Evolutionary conservation across 2,888 invertebrate genomes (phyloP).

Genomic region (Ormyrus labotus): DNA sequence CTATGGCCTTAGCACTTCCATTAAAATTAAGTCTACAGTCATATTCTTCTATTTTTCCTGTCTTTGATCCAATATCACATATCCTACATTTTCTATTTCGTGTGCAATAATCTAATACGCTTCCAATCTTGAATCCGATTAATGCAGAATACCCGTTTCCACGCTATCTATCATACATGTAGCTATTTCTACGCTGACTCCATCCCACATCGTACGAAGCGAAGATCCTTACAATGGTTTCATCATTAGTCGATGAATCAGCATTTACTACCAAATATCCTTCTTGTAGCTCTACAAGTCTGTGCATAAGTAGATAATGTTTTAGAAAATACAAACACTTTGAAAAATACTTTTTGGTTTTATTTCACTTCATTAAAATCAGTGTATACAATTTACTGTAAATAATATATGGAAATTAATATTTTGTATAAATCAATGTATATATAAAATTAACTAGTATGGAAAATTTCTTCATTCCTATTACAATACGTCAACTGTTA

Average conservation of each 20-base stretch:
- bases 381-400: not conserved
- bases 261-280: slow-evolving; percentile 20
- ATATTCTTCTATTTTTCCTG: too few relatives aligned
- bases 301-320: not conserved
- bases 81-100: too few relatives aligned
- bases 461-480: not conserved
- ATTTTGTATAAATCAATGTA: not conserved
- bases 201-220: slow-evolving; percentile 51
- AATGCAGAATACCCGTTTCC: too few relatives aligned
- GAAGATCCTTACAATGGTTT: slow-evolving; percentile 23
- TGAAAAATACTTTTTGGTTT: not conserved
- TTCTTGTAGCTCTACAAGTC: slow-evolving; percentile 35
- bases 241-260: slow-evolving; percentile 7
- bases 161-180: too few relatives aligned
- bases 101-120: too few relatives aligned
- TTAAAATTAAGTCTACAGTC: too few relatives aligned
- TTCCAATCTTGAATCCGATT: too few relatives aligned
- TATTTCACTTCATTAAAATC: not conserved
- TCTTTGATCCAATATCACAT: too few relatives aligned
- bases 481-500: not conserved
- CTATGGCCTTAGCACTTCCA: too few relatives aligned
- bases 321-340: not conserved
- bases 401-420: not conserved
- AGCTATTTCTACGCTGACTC: slow-evolving; percentile 33
- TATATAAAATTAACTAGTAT: not conserved